Conservation (phyloP, 2,888 invertebrate species). For the Hedychridium roseum region DNA sequence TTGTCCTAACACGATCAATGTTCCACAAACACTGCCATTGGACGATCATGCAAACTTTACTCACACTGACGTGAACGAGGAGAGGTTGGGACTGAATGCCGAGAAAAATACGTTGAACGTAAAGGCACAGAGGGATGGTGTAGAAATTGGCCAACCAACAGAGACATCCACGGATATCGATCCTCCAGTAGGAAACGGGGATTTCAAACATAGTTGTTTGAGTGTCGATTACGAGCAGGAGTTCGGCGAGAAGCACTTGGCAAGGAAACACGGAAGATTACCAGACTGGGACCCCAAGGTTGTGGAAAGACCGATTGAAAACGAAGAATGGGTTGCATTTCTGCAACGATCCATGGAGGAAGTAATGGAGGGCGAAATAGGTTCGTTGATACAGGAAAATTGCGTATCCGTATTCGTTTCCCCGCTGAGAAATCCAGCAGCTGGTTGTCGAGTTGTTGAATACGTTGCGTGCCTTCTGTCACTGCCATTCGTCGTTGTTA, state of each 20-base stretch:
- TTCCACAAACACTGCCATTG: constrained; percentile 9
- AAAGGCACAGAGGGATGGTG: constrained; percentile 23
- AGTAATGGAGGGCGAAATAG: constrained; percentile 81
- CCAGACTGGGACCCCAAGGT: constrained; percentile 51
- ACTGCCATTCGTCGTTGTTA: constrained; percentile 69
- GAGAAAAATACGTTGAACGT: constrained; percentile 8
- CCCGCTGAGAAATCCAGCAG: constrained; percentile 72
- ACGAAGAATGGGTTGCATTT: constrained; percentile 89
- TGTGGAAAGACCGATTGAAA: constrained; percentile 72
- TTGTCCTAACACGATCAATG: constrained; percentile 30
- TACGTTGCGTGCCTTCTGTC: constrained; percentile 72
- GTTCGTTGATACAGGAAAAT: constrained; percentile 73
- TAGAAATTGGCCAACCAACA: constrained; percentile 3
- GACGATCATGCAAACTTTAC: constrained; percentile 1
- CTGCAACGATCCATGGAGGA: constrained; percentile 83
- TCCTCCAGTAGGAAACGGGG: constrained; percentile 12
- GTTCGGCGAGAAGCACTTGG: constrained; percentile 17
- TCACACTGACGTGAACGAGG: constrained; percentile 7
- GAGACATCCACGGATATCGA: constrained; percentile 11
- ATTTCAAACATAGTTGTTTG: constrained; percentile 33
- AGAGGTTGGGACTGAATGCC: constrained; percentile 4
- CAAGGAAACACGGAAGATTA: constrained; percentile 32
- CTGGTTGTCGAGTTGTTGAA: constrained; percentile 70
- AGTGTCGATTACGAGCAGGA: constrained; percentile 46
- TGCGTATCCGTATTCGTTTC: constrained; percentile 70